phyloP scores from a whole-genome alignment of 2,113 vertebrate species.

The Poicephalus meyeri region DNA sequence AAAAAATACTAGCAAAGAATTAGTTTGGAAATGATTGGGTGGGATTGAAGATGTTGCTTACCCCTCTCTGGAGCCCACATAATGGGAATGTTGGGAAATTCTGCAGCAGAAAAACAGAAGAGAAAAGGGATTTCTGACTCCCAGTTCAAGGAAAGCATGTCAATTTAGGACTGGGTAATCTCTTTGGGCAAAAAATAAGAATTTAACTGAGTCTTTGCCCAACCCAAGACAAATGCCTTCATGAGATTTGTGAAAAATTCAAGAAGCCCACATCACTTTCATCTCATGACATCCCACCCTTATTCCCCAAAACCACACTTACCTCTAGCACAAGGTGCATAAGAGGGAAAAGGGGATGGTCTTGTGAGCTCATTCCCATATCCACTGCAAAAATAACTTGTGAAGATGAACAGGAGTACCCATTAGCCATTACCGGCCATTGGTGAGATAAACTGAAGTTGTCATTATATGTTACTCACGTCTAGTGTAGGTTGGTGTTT shows the following conservation, averaged over 20 bases:
- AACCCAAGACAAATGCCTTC: conserved; percentile 71
- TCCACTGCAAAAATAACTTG: conserved; percentile 63
- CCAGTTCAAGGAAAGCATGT: conserved; percentile 83
- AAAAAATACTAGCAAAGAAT: conserved; percentile 81
- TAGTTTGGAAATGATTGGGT: conserved; percentile 81
- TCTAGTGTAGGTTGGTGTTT: not conserved
- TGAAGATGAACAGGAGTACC: conserved; percentile 29
- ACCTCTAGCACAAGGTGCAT: conserved; percentile 75
- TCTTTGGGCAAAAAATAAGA: conserved; percentile 75
- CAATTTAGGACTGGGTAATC: conserved; percentile 76
- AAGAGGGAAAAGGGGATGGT: conserved; percentile 67
- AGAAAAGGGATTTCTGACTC: conserved; percentile 88
- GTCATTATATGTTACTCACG: not conserved
- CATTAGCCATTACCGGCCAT: not conserved
- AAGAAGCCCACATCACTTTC: conserved; percentile 69
- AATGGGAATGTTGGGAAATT: conserved; percentile 87
- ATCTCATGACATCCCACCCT: conserved; percentile 71
- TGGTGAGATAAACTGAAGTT: conserved; percentile 1
- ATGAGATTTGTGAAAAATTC: conserved; percentile 72
- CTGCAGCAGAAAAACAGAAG: conserved; percentile 88
- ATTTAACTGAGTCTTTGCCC: conserved; percentile 73
- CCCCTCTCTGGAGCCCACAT: conserved; percentile 87
- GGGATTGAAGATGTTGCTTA: conserved; percentile 86
- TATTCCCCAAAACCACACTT: conserved; percentile 71
- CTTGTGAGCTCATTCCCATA: conserved; percentile 68